These are phyloP conservation scores for Elmis aenea DNA, from an alignment of 2,888 invertebrate species.

Conservation along the genomic window DNA sequence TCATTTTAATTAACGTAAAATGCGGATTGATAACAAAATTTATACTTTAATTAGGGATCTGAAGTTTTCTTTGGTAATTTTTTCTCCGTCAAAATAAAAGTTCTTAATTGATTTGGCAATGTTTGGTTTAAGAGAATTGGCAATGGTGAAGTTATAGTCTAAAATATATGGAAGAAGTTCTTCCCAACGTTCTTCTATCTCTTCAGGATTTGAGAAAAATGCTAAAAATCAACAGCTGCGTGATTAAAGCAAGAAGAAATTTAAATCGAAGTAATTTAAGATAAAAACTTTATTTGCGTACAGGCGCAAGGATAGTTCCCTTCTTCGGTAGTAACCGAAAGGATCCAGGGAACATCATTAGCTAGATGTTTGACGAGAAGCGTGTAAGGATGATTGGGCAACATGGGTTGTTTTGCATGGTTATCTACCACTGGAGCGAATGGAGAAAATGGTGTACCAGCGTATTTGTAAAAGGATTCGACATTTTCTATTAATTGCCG, in stretches of 20 bases:
- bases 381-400: conserved; percentile 60
- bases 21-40: neutral
- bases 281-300: too few species aligned
- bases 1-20: too few species aligned
- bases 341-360: conserved; percentile 63
- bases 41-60: conserved; percentile 18
- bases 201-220: too few species aligned
- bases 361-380: conserved; percentile 57
- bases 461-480: conserved; percentile 46
- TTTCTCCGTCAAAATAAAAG: conserved; percentile 52
- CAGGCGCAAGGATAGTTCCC: conserved; percentile 68
- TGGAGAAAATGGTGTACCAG: conserved; percentile 64
- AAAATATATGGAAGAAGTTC: conserved; percentile 58
- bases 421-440: conserved; percentile 68
- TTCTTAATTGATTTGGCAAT: conserved; percentile 52
- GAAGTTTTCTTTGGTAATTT: conserved; percentile 38
- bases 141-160: conserved; percentile 58
- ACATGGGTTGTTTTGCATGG: conserved; percentile 54
- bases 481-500: conserved; percentile 51
- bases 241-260: too few species aligned
- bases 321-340: conserved; percentile 64
- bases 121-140: conserved; percentile 43
- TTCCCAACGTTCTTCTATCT: too few species aligned
- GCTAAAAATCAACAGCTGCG: too few species aligned
- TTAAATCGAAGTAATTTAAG: too few species aligned